phyloP scores from a whole-genome alignment of 2,888 invertebrate genomes.

The Dasysyrphus albostriatus region DNA sequence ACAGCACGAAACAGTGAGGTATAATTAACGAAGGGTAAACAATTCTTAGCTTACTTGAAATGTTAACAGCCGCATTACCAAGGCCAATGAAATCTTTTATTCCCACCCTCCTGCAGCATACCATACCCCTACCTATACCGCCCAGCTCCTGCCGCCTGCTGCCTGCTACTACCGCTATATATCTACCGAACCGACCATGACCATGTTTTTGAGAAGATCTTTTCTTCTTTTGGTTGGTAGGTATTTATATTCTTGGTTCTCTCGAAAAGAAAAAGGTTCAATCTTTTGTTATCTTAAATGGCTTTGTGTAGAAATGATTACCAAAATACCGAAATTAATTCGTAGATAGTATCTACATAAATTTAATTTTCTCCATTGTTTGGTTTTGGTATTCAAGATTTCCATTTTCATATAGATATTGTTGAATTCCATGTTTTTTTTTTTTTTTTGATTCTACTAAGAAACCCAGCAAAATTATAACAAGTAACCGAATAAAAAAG shows the following conservation, averaged over 20 bases:
- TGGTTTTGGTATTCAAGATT: conserved; percentile 27
- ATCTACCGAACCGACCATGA: conserved; percentile 3
- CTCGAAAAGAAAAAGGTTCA: conserved; percentile 31
- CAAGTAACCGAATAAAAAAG: background rate
- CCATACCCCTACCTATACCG: background rate
- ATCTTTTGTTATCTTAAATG: conserved; percentile 43
- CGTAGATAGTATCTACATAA: conserved; percentile 39
- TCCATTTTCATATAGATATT: conserved; percentile 16
- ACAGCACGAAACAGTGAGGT: conserved; percentile 25
- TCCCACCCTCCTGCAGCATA: background rate
- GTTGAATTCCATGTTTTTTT: background rate
- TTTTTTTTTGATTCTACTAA: background rate
- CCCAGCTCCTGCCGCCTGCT: background rate
- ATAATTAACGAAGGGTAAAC: conserved; percentile 48
- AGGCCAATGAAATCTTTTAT: conserved; percentile 42
- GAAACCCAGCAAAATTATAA: background rate
- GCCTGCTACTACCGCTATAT: background rate
- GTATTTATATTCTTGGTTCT: conserved; percentile 20
- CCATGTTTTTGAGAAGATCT: conserved; percentile 24
- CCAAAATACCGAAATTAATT: conserved; percentile 36
- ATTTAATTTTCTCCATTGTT: conserved; percentile 31
- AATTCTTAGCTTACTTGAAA: conserved; percentile 41
- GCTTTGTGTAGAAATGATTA: conserved; percentile 34
- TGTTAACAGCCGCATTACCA: conserved; percentile 34
- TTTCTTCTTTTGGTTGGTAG: conserved; percentile 15